Evolutionary conservation across 1,140 invertebrate species (phyloP).

Genomic region (Drosophila arizonae): DNA sequence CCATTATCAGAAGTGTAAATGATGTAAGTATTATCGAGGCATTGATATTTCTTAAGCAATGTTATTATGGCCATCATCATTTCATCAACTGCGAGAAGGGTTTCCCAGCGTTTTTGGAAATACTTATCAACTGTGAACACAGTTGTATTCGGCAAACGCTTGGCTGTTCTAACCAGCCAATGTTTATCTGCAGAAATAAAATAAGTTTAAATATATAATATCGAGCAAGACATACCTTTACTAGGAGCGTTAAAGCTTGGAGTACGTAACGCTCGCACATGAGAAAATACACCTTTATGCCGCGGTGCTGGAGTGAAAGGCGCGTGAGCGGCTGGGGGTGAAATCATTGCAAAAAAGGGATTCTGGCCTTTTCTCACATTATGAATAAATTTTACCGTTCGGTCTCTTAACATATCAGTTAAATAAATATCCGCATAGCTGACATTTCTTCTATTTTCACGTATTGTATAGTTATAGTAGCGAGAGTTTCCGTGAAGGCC

Average conservation of each 20-base stretch:
- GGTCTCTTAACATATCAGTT: slow-evolving; percentile 89
- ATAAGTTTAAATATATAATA: slow-evolving; percentile 16
- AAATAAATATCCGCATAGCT: slow-evolving; percentile 88
- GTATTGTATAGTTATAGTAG: slow-evolving; percentile 95
- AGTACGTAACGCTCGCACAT: slow-evolving; percentile 86
- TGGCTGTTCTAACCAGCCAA: slow-evolving; percentile 90
- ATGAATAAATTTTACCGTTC: slow-evolving; percentile 85
- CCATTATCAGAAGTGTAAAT: slow-evolving; percentile 95
- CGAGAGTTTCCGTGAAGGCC: slow-evolving; percentile 92
- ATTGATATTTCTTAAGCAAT: slow-evolving; percentile 83
- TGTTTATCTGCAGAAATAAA: slow-evolving; percentile 86
- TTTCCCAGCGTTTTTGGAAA: slow-evolving; percentile 89
- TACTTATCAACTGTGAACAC: slow-evolving; percentile 86
- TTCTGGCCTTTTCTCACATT: slow-evolving; percentile 27
- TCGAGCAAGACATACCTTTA: slow-evolving; percentile 36
- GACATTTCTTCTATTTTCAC: slow-evolving; percentile 88
- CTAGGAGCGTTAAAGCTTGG: slow-evolving; percentile 88
- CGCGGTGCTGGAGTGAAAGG: slow-evolving; percentile 91
- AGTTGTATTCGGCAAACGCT: slow-evolving; percentile 85
- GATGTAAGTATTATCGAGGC: slow-evolving; percentile 90
- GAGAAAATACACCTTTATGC: slow-evolving; percentile 86
- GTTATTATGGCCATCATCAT: slow-evolving; percentile 88
- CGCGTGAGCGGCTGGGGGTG: slow-evolving; percentile 92
- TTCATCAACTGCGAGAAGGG: slow-evolving; percentile 93
- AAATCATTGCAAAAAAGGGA: slow-evolving; percentile 92